These are phyloP conservation scores for Zaprionus ghesquierei DNA, from an alignment of 1,140 invertebrate species.

Conservation along the genomic window DNA sequence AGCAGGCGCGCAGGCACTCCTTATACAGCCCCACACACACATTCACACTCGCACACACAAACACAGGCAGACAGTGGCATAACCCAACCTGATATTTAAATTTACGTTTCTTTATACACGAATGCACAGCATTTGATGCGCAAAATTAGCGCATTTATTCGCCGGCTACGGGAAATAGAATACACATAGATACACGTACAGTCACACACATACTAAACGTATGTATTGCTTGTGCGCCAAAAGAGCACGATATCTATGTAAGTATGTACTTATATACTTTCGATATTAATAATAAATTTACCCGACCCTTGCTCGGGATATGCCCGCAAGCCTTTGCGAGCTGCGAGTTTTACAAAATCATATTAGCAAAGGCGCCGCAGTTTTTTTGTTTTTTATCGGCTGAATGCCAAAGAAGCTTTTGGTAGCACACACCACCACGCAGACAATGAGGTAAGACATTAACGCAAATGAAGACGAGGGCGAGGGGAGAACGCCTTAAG, in stretches of 20 bases:
- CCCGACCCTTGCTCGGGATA: not conserved
- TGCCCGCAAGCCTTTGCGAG: slow-evolving; percentile 10
- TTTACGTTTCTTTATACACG: slow-evolving; percentile 57
- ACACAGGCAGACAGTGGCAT: not conserved
- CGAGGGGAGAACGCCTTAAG: not conserved
- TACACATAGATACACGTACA: not conserved
- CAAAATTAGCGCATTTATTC: slow-evolving; percentile 63
- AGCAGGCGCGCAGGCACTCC: slow-evolving; percentile 35
- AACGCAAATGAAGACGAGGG: not conserved
- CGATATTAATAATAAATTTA: slow-evolving; percentile 55
- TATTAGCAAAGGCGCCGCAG: slow-evolving; percentile 33
- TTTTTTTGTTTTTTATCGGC: slow-evolving; percentile 61
- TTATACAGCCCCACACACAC: not conserved
- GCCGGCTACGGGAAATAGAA: slow-evolving; percentile 17
- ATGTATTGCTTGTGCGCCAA: slow-evolving; percentile 22
- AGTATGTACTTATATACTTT: slow-evolving; percentile 30
- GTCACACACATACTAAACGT: too few relatives aligned
- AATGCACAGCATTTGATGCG: slow-evolving; percentile 64
- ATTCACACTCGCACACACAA: not conserved
- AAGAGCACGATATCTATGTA: slow-evolving; percentile 34
- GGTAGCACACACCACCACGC: not conserved
- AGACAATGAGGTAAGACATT: slow-evolving; percentile 7
- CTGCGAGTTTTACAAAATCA: slow-evolving; percentile 33
- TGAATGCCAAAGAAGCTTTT: slow-evolving; percentile 24
- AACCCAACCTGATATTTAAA: slow-evolving; percentile 36